A percentile compares a stretch with the other conserved stretches of the same genome.
phyloP scores from a whole-genome alignment of 2,797 vertebrate genomes.

The Hypotaenidia okinawae region DNA sequence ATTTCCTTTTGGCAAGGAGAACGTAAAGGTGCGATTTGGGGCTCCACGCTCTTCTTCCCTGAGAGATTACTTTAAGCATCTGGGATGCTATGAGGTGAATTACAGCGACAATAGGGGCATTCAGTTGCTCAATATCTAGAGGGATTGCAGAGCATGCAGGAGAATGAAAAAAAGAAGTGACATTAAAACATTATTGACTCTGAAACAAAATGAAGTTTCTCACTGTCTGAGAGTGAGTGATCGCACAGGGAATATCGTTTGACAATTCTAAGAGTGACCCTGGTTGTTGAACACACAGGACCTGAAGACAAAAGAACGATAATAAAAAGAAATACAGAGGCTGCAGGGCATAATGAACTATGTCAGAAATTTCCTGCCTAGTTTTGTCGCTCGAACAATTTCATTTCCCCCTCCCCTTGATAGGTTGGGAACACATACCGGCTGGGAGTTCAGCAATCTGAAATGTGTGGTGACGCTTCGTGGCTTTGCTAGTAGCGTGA shows the following conservation, averaged over 20 bases:
- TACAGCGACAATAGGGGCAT: conserved; percentile 14
- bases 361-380: conserved; percentile 56
- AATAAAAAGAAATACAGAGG: conserved; percentile 63
- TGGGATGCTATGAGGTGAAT: conserved; percentile 12
- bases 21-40: conserved; percentile 27
- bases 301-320: conserved; percentile 38
- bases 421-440: background rate
- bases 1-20: conserved; percentile 26
- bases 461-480: background rate
- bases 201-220: conserved; percentile 54
- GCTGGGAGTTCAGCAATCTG: background rate
- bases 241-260: background rate
- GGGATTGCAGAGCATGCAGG: background rate
- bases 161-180: background rate
- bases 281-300: conserved; percentile 14
- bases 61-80: conserved; percentile 7
- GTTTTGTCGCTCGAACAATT: conserved; percentile 13
- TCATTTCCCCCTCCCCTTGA: background rate
- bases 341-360: conserved; percentile 61
- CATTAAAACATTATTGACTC: conserved; percentile 57
- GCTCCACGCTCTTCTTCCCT: background rate
- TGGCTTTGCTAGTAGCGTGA: background rate
- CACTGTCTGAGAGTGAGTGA: conserved; percentile 45
- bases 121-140: conserved; percentile 29
- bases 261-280: conserved; percentile 49